Evolutionary conservation across 2,113 vertebrate species (phyloP), one percentile per base, ranked within the genome.

Genomic region (Pterocles gutturalis): DNA sequence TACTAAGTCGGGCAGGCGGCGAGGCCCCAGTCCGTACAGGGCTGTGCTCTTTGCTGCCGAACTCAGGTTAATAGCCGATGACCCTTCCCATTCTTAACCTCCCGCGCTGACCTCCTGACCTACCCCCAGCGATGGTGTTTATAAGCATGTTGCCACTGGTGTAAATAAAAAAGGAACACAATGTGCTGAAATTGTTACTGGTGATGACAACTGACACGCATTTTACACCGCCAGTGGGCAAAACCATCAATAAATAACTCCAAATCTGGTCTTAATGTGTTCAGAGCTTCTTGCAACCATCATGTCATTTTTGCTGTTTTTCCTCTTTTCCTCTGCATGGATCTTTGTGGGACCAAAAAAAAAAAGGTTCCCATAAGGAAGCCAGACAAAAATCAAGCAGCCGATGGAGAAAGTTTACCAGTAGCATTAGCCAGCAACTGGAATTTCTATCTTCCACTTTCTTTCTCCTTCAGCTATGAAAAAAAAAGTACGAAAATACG

Each of bases 181-280:
- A 96, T 22, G 98, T 97, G 97, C 95, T 98, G 98, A 98, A 98
- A 98, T 96, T 97, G 98, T 98, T 98, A 98, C 96, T 97, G 97
- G 98, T 97, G 98, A 98, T 98, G 97, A 98, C 96, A 98, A 98
- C 96, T 90, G 97, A 97, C 97, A 98, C 64, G 38, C 92, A 97
- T 97, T 98, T 97, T 95, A 98, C 96, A 90, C 87, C 72, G 94
- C 98, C 97, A 97, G 83, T 90, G 97, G 98, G 95, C 96, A 97
- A 97, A 98, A 2, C 96, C 98, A 97, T 97, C 98, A 98, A 97
- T 98, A 98, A 98, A 97, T 98, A 97, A 98, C 94, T 90, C 76
- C 85, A 91, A 98, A 96, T 69, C 92, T 95, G 95, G 46, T 76
- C 91, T 70, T 93, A 83, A 96, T 94, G 92, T 54, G 95, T 41